Conservation (phyloP, 2,797 vertebrate genomes). For the Heterohyrax brucei region DNA sequence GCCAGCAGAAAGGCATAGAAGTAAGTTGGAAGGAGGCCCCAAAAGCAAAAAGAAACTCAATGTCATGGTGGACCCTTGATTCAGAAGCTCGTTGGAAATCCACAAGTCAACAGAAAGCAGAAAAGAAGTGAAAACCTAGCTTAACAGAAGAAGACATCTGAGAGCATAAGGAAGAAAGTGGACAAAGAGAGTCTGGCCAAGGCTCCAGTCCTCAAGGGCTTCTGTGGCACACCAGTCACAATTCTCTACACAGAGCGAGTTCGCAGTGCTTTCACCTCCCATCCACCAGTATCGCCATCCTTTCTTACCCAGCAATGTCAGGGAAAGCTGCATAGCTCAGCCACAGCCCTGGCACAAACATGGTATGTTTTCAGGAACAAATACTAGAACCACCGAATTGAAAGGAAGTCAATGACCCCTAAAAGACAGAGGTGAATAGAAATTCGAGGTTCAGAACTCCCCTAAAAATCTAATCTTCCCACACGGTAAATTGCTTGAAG, state of each 20-base stretch:
- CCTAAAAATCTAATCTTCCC: conserved; percentile 40
- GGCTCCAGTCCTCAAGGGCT: not conserved
- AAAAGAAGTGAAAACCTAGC: not conserved
- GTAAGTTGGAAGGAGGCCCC: not conserved
- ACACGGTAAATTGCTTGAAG: conserved; percentile 4
- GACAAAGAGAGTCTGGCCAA: not conserved
- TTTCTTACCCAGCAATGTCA: not conserved
- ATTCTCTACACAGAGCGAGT: not conserved
- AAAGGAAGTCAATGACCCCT: not conserved
- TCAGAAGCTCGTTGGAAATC: conserved; percentile 43
- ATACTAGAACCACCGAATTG: not conserved
- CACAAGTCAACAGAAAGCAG: not conserved
- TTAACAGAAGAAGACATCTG: not conserved
- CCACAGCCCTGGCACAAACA: not conserved
- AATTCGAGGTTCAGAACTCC: conserved; percentile 7
- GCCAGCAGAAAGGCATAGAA: not conserved
- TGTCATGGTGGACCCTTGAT: not conserved
- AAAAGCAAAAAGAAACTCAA: conserved; percentile 37
- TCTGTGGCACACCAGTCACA: not conserved
- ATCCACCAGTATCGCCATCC: not conserved
- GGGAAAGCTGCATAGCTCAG: not conserved
- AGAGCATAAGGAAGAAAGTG: not conserved
- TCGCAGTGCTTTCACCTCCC: not conserved
- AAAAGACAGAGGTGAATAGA: conserved; percentile 23
- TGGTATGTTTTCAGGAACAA: not conserved